Percentiles rank a stretch among this genome's conserved stretches.
Conservation (phyloP, 2,113 vertebrate genomes). For the Oreochromis spilurus region DNA sequence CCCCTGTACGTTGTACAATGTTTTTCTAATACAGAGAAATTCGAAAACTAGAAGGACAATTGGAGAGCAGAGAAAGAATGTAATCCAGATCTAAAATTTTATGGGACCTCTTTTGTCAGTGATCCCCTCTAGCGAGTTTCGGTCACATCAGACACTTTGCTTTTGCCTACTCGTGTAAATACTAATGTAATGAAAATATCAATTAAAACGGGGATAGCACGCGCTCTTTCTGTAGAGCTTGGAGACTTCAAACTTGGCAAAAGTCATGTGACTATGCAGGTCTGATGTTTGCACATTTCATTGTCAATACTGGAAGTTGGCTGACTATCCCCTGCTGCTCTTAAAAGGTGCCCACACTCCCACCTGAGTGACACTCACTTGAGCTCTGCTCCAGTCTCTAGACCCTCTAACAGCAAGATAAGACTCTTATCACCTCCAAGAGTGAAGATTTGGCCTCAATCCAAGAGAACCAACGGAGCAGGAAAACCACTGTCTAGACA, state of each 20-base stretch:
- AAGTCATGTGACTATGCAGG: not conserved
- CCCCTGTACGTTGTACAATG: not conserved
- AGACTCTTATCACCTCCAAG: slow-evolving; percentile 77
- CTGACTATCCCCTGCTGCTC: slow-evolving; percentile 60
- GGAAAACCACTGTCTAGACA: slow-evolving; percentile 81
- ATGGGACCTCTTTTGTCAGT: not conserved
- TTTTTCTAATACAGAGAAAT: not conserved
- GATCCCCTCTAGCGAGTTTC: not conserved
- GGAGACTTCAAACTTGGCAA: not conserved
- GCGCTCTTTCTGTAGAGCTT: not conserved
- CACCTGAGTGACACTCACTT: slow-evolving; percentile 77
- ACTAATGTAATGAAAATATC: not conserved
- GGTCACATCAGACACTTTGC: not conserved
- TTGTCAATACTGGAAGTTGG: slow-evolving; percentile 13
- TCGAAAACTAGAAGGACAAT: not conserved
- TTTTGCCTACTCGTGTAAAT: not conserved
- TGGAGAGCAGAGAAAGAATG: not conserved
- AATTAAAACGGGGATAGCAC: not conserved
- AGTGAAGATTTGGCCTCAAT: slow-evolving; percentile 78
- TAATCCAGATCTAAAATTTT: not conserved
- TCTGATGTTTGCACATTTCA: slow-evolving; percentile 16
- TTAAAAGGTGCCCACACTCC: slow-evolving; percentile 64
- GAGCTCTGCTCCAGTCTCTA: slow-evolving; percentile 70
- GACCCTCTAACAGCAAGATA: slow-evolving; percentile 75
- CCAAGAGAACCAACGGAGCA: slow-evolving; percentile 76